These are phyloP conservation scores for Lucinisca nassula DNA, from an alignment of 2,888 invertebrate genomes.

Conservation along the genomic window DNA sequence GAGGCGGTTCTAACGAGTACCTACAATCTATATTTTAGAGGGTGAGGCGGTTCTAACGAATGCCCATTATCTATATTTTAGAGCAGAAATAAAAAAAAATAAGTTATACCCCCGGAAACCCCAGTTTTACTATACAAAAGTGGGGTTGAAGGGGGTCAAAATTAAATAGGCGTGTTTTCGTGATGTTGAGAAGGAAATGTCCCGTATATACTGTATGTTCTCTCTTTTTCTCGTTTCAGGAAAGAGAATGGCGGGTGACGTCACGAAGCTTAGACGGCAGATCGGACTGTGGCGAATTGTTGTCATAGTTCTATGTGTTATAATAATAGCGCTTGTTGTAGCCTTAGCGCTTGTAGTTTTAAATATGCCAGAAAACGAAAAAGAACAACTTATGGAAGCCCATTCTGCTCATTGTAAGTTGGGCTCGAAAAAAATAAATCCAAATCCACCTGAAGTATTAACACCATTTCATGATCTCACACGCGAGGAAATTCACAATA, in stretches of 20 bases:
- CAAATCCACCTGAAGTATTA: constrained; percentile 54
- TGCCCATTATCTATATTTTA: no score
- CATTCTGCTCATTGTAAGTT: not conserved
- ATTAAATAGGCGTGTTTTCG: no score
- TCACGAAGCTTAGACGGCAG: constrained; percentile 29
- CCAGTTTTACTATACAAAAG: no score
- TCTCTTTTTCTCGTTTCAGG: not conserved
- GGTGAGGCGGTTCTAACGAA: no score
- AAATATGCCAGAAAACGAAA: not conserved
- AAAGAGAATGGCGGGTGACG: constrained; percentile 4
- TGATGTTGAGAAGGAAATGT: no score
- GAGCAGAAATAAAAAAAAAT: no score
- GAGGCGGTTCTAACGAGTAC: no score
- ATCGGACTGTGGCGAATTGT: constrained; percentile 38
- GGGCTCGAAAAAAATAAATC: constrained; percentile 10
- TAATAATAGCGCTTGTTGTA: constrained; percentile 27
- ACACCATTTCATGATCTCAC: constrained; percentile 68
- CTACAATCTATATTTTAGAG: no score
- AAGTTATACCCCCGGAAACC: no score
- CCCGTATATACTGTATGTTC: no score
- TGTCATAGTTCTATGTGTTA: constrained; percentile 22
- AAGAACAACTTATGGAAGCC: no score
- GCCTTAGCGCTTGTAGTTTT: constrained; percentile 36
- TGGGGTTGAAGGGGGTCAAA: no score
- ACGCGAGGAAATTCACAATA: constrained; percentile 42